phyloP scores from a whole-genome alignment of 2,113 vertebrate genomes.

The Phoenicopterus ruber region DNA sequence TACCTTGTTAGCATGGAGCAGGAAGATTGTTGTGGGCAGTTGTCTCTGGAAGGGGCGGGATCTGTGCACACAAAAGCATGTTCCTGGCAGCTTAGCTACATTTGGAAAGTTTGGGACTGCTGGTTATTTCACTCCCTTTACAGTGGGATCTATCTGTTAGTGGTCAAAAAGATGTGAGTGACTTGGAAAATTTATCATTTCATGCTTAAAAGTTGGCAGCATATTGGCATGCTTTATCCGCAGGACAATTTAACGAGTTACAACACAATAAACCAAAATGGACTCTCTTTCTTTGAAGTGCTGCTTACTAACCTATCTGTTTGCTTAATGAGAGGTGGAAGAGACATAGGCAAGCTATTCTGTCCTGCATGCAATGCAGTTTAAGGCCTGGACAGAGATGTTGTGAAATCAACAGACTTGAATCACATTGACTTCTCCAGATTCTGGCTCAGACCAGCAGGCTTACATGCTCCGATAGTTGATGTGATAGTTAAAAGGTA shows the following conservation, averaged over 20 bases:
- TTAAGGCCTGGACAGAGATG: not conserved
- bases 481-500: not conserved
- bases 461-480: not conserved
- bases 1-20: conserved; percentile 21
- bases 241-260: not conserved
- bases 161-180: not conserved
- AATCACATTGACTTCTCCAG: not conserved
- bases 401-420: not conserved
- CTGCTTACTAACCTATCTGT: not conserved
- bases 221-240: not conserved
- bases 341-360: not conserved
- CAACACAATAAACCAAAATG: not conserved
- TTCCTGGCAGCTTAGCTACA: not conserved
- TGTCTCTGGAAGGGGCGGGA: not conserved
- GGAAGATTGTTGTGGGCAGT: not conserved
- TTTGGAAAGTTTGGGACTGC: not conserved
- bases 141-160: not conserved
- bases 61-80: not conserved
- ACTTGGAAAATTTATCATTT: not conserved
- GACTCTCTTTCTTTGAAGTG: not conserved
- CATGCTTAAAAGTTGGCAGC: not conserved
- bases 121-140: not conserved
- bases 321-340: not conserved
- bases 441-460: not conserved
- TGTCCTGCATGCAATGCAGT: not conserved